phyloP scores from a whole-genome alignment of 2,113 vertebrate species.

The Eidolon helvum region DNA sequence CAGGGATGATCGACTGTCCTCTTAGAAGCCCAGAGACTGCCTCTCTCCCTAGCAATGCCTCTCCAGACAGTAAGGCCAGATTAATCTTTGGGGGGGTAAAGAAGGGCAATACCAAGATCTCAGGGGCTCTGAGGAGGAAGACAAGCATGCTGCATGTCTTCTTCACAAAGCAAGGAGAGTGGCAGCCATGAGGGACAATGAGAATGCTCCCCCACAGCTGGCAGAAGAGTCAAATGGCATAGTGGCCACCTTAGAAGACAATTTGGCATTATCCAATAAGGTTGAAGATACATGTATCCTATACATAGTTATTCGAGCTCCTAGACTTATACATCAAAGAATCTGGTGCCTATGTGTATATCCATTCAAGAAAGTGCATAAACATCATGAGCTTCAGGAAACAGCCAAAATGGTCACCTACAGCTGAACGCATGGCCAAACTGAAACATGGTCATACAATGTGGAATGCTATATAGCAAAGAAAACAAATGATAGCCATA shows the following conservation, averaged over 20 bases:
- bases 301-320: neutral
- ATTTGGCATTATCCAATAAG: slow-evolving; percentile 1
- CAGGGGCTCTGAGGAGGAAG: neutral
- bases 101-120: neutral
- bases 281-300: neutral
- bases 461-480: neutral
- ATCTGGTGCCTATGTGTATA: neutral
- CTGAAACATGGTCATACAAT: neutral
- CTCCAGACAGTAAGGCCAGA: neutral
- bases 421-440: neutral
- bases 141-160: neutral
- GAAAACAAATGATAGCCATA: neutral
- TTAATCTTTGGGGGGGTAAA: neutral
- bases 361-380: neutral
- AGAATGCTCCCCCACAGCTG: neutral
- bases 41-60: neutral
- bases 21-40: neutral
- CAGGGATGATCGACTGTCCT: neutral
- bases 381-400: neutral
- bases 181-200: neutral
- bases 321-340: neutral
- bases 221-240: neutral
- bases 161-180: neutral
- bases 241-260: neutral
- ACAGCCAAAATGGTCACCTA: neutral